Percentiles rank a stretch among this genome's conserved stretches.
Evolutionary conservation across 2,888 invertebrate genomes (phyloP).

Genomic region (Anthrax anthrax): DNA sequence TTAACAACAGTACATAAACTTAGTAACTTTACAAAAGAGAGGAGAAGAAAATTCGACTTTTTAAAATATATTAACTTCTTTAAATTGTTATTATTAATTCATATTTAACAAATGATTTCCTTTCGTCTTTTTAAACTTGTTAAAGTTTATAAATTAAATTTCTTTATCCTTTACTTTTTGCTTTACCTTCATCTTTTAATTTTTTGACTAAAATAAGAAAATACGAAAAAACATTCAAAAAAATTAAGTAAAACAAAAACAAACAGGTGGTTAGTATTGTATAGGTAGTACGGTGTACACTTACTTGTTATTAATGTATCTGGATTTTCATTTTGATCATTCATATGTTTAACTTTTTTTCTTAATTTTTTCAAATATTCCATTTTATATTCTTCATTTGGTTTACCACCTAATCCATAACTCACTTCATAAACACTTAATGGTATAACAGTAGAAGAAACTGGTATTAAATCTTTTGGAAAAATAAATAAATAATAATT

Average conservation of each 20-base stretch:
- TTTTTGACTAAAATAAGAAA: background rate
- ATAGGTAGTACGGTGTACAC: background rate
- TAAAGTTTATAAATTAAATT: too few relatives aligned
- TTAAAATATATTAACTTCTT: too few relatives aligned
- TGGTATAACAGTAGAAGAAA: slow-evolving; percentile 53
- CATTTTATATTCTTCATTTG: slow-evolving; percentile 32
- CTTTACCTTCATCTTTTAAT: background rate
- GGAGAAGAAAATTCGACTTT: too few relatives aligned
- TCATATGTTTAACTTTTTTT: slow-evolving; percentile 27
- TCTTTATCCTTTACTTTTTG: background rate
- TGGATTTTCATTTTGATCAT: slow-evolving; percentile 20
- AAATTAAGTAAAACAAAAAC: background rate
- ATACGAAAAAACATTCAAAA: background rate
- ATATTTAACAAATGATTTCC: too few relatives aligned
- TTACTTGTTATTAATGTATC: slow-evolving; percentile 30
- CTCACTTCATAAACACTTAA: slow-evolving; percentile 45
- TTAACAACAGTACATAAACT: too few relatives aligned
- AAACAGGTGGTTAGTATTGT: background rate
- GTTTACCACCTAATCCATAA: slow-evolving; percentile 37
- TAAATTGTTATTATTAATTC: too few relatives aligned
- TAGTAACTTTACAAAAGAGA: too few relatives aligned
- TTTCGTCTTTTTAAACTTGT: too few relatives aligned
- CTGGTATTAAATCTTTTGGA: slow-evolving; percentile 43
- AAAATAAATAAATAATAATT: slow-evolving; percentile 1
- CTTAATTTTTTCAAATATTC: slow-evolving; percentile 31